Evolutionary conservation across 2,888 invertebrate species (phyloP), one percentile per base, ranked within the genome.

Genomic region (Lymantria dispar): DNA sequence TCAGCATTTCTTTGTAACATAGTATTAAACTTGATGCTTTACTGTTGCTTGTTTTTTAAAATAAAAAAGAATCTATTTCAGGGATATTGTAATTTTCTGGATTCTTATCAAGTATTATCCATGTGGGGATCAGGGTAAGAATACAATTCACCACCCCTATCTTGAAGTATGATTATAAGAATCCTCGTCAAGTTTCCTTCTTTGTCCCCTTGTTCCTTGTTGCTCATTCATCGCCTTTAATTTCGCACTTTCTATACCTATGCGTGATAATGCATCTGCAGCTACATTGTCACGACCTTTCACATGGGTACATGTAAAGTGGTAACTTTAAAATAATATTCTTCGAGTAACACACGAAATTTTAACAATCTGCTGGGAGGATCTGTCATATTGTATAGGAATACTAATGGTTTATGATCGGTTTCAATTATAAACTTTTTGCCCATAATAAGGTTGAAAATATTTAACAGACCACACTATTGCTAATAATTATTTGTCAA

Each of bases 31-130:
- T 70, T 72, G 62, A 51, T 65, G 67, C 60, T 65, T 68, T 50
- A 55, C 51, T 66, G 52, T 58, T 64, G 68, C 70, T 78, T 77
- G 70, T 78, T 80, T 81, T 83, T 80, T 85, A 82, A 76, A 87
- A 80, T 86, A 86, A 85, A 86, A 72, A 82, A 85, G 82, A 22
- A 22, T 22, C 22, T 22, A 22, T 22, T 22, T 22, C 22, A 22
- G 22, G 2, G 3, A 22, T 22, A 22, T 22, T 5, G 22, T 22
- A 22, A 22, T 22, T 22, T 22, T 22, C 22, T 22, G 22, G 3
- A 22, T 22, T 22, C 22, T 22, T 3, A 3, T 22, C 5, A 22
- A 22, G 5, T 22, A 22, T 22, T 5, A 22, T 22, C 22, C 22
- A 5, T 22, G 3, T 22, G 22, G 22, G 2, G 22, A 22, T n/a